A percentile compares a stretch with the other conserved stretches of the same genome.
These are phyloP conservation scores for Zingel zingel DNA, from an alignment of 2,113 vertebrate species.

Conservation along the genomic window DNA sequence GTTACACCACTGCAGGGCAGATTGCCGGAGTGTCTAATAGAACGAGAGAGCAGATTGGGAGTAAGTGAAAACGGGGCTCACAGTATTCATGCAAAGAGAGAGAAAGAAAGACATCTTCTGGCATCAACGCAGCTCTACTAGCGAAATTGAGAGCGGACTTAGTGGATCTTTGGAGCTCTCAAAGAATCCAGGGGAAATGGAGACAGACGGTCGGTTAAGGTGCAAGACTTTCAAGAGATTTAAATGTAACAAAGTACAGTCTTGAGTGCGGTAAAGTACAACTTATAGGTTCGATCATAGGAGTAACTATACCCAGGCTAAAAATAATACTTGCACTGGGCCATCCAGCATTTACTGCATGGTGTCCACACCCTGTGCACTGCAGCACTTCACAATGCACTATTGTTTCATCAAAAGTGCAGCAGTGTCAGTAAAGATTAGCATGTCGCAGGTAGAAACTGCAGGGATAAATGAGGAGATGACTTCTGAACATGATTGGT, in stretches of 20 bases:
- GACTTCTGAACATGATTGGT: neutral
- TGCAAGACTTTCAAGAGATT: neutral
- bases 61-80: slow-evolving; percentile 36
- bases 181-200: slow-evolving; percentile 23
- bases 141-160: slow-evolving; percentile 29
- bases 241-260: neutral
- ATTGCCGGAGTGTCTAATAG: slow-evolving; percentile 50
- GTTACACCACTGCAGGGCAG: slow-evolving; percentile 60
- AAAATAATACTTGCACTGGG: neutral
- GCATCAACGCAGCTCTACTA: slow-evolving; percentile 55
- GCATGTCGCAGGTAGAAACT: neutral
- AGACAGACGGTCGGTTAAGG: neutral
- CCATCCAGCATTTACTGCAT: neutral
- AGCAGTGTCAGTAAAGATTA: neutral
- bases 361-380: neutral
- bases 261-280: neutral
- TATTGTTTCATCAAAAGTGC: neutral
- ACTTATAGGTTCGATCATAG: neutral
- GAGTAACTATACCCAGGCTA: neutral
- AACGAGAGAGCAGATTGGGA: slow-evolving; percentile 28
- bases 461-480: neutral
- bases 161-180: slow-evolving; percentile 11
- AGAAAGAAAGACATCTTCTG: slow-evolving; percentile 41
- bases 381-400: neutral
- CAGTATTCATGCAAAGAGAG: slow-evolving; percentile 47